Percentiles rank a stretch among this genome's conserved stretches.
phyloP scores from a whole-genome alignment of 2,113 vertebrate species.

The Oreochromis aureus region DNA sequence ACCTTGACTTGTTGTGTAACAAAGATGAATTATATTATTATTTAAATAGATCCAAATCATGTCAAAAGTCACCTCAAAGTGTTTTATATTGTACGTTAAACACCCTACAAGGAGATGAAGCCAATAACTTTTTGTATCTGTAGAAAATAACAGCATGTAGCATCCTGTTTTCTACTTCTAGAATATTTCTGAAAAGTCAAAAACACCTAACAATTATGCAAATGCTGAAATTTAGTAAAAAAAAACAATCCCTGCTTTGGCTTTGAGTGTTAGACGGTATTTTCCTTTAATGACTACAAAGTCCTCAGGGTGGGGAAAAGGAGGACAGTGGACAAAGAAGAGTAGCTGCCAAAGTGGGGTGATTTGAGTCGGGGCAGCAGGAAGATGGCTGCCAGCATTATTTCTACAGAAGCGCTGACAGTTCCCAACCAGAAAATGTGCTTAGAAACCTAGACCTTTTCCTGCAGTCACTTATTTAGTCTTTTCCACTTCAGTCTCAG shows the following conservation, averaged over 20 bases:
- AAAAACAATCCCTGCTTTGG: not conserved
- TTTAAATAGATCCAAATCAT: not conserved
- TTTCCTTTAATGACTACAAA: not conserved
- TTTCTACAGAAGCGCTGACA: slow-evolving; percentile 23
- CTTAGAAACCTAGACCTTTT: slow-evolving; percentile 31
- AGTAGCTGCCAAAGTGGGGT: not conserved
- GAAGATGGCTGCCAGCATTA: not conserved
- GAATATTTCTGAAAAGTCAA: not conserved
- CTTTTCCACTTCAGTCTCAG: slow-evolving; percentile 6
- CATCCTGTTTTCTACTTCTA: rapidly evolving
- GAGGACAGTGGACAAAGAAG: not conserved
- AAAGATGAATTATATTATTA: not conserved
- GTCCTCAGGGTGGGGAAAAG: not conserved
- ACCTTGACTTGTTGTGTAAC: not conserved
- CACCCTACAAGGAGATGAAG: not conserved
- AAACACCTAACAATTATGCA: not conserved
- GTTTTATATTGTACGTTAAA: not conserved
- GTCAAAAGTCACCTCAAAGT: not conserved
- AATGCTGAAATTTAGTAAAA: not conserved
- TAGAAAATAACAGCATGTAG: not conserved
- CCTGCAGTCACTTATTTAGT: slow-evolving; percentile 33
- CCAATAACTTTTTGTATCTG: not conserved
- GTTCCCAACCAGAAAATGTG: slow-evolving; percentile 37
- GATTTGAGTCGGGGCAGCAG: not conserved
- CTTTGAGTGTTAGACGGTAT: not conserved